A percentile compares a stretch with the other conserved stretches of the same genome.
phyloP scores from a whole-genome alignment of 2,797 vertebrate genomes.

The Hoplostethus mediterraneus region DNA sequence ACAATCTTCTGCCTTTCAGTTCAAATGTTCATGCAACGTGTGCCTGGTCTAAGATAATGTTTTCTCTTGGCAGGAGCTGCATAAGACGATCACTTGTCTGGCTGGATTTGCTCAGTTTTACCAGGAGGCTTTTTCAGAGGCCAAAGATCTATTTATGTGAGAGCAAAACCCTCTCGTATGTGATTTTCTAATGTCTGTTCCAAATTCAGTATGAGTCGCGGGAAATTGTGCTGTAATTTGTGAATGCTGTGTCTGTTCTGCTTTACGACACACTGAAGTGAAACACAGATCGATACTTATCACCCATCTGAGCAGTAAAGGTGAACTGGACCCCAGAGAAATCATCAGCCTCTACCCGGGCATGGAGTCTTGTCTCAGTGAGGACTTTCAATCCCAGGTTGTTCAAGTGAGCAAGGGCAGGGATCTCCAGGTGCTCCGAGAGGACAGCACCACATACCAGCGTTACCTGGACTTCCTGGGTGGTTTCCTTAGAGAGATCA shows the following conservation, averaged over 20 bases:
- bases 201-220: conserved; percentile 22
- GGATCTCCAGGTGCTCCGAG: conserved; percentile 62
- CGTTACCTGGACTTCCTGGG: conserved; percentile 74
- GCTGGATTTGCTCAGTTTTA: conserved; percentile 81
- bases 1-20: conserved; percentile 8
- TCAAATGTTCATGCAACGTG: conserved; percentile 19
- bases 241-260: conserved; percentile 10
- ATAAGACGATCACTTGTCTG: conserved; percentile 70
- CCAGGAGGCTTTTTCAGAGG: conserved; percentile 76
- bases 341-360: conserved; percentile 77
- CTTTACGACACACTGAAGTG: conserved; percentile 18
- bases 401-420: conserved; percentile 54
- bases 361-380: conserved; percentile 42
- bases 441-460: conserved; percentile 57
- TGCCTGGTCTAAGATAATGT: conserved; percentile 18
- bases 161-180: conserved; percentile 30
- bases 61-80: conserved; percentile 68
- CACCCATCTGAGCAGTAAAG: conserved; percentile 65
- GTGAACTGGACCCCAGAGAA: conserved; percentile 82
- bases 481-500: conserved; percentile 70
- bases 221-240: background rate
- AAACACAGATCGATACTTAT: conserved; percentile 43
- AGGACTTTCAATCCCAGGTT: conserved; percentile 62
- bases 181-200: conserved; percentile 1
- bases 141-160: conserved; percentile 82